phyloP scores from a whole-genome alignment of 2,113 vertebrate genomes.

The Genyomyrus donnyi region DNA sequence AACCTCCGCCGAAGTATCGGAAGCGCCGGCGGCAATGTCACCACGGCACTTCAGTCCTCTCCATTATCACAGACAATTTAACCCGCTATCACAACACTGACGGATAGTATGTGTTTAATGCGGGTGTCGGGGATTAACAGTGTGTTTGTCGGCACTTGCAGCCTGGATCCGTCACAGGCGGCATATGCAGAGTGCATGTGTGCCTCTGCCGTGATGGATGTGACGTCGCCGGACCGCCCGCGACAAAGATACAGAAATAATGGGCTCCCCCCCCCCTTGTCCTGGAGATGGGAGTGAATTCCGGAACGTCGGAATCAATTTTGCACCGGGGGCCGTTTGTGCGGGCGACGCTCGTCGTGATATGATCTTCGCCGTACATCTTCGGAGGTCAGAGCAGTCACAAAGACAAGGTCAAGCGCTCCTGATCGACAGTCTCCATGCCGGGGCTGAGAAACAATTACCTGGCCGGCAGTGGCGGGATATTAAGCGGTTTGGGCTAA shows the following conservation, averaged over 20 bases:
- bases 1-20: conserved; percentile 6
- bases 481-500: conserved; percentile 36
- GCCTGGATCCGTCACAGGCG: conserved; percentile 9
- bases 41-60: conserved; percentile 20
- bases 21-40: conserved; percentile 30
- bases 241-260: conserved; percentile 29
- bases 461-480: conserved; percentile 31
- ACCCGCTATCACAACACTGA: conserved; percentile 32
- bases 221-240: conserved; percentile 27
- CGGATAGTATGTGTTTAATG: conserved; percentile 36
- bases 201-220: conserved; percentile 38
- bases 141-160: conserved; percentile 28
- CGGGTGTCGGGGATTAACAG: conserved; percentile 21
- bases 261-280: conserved; percentile 16
- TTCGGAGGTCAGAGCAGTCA: conserved; percentile 45
- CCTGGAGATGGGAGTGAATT: conserved; percentile 34
- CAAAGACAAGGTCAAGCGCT: conserved; percentile 42
- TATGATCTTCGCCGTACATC: conserved; percentile 43
- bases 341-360: conserved; percentile 40
- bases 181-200: conserved; percentile 35
- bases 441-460: conserved; percentile 33
- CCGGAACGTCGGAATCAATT: conserved; percentile 38
- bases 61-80: conserved; percentile 37
- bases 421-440: conserved; percentile 38
- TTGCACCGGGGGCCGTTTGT: conserved; percentile 34